These are phyloP conservation scores for Eulemur macaco DNA, from an alignment of 2,113 vertebrate species.

Conservation along the genomic window DNA sequence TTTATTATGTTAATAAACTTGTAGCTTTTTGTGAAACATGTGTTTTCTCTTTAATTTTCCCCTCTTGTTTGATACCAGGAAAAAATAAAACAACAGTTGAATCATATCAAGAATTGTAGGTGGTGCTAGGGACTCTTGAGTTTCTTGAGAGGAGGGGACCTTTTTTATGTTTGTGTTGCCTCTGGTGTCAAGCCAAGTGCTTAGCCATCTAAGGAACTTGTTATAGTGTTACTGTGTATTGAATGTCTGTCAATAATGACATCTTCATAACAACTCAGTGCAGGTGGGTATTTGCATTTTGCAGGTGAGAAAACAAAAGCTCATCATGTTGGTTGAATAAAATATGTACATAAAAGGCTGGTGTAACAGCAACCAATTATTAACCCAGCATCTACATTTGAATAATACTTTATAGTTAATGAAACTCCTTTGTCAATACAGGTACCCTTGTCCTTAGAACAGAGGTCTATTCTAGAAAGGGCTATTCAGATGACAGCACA, in stretches of 20 bases:
- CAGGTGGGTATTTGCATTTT: not conserved
- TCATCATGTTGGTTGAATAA: constrained; percentile 22
- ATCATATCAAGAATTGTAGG: not conserved
- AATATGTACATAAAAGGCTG: constrained; percentile 2
- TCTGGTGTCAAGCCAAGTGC: not conserved
- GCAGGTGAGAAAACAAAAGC: not conserved
- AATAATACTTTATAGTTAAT: constrained; percentile 1
- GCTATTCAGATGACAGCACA: not conserved
- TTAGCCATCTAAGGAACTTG: not conserved
- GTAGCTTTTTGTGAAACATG: constrained; percentile 55
- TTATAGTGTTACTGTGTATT: not conserved
- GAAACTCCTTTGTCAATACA: not conserved
- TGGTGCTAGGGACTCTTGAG: not conserved
- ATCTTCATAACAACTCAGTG: not conserved
- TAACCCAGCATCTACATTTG: not conserved
- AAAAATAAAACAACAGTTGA: not conserved
- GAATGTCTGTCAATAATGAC: not conserved
- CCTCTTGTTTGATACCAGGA: not conserved
- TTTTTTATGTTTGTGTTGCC: not conserved
- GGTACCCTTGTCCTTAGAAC: not conserved
- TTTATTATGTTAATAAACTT: constrained; percentile 65
- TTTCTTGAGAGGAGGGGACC: not conserved
- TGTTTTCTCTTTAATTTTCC: constrained; percentile 30
- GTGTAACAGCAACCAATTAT: not conserved
- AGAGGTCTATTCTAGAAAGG: not conserved